phyloP scores from a whole-genome alignment of 2,113 vertebrate species.

The Rhea pennata region DNA sequence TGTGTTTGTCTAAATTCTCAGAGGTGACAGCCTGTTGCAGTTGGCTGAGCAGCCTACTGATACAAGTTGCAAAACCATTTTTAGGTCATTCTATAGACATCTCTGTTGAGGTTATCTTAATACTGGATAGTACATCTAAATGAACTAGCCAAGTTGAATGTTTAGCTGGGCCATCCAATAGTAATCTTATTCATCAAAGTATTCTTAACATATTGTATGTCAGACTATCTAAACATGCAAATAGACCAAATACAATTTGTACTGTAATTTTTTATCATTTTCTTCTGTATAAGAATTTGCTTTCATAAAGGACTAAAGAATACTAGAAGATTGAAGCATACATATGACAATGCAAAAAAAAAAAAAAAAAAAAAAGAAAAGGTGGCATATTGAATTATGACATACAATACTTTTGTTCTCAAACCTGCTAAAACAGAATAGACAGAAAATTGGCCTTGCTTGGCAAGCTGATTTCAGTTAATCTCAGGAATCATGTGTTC shows the following conservation, averaged over 20 bases:
- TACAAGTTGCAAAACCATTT: not conserved
- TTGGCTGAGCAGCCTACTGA: not conserved
- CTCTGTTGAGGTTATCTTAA: fast-evolving
- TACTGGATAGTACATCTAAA: not conserved
- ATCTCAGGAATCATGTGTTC: not conserved
- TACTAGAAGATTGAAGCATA: not conserved
- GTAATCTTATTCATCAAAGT: not conserved
- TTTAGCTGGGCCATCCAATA: not conserved
- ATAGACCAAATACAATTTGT: not conserved
- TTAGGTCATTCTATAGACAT: not conserved
- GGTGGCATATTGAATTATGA: not conserved
- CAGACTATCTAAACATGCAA: not conserved
- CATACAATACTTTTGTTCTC: not conserved
- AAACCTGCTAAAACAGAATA: not conserved
- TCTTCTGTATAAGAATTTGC: not conserved
- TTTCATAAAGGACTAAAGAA: not conserved
- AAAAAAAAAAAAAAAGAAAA: not conserved
- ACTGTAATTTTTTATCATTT: not conserved
- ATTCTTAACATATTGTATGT: not conserved
- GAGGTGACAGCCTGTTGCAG: not conserved
- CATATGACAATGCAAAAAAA: not conserved
- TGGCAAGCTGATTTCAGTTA: not conserved
- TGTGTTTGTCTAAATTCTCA: not conserved
- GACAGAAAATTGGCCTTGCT: not conserved
- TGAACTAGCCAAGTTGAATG: not conserved